A percentile compares a stretch with the other conserved stretches of the same genome.
phyloP scores from a whole-genome alignment of 1,140 invertebrate genomes.

The Drosophila lacertosa region DNA sequence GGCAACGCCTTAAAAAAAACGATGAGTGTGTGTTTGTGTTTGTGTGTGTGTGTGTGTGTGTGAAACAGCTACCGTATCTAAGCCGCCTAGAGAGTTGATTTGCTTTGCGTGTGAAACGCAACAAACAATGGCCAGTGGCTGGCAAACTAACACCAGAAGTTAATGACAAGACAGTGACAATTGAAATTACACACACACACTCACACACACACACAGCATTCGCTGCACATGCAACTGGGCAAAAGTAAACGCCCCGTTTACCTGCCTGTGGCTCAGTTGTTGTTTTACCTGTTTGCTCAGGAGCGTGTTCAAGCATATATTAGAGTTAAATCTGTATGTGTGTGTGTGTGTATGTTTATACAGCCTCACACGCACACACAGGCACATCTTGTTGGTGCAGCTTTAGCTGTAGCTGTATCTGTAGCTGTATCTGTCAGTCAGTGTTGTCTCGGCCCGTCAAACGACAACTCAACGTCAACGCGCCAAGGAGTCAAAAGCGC shows the following conservation, averaged over 20 bases:
- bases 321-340: conserved; percentile 38
- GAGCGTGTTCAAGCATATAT: conserved; percentile 78
- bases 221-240: conserved; percentile 48
- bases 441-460: conserved; percentile 49
- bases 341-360: conserved; percentile 39
- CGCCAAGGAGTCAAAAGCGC: conserved; percentile 58
- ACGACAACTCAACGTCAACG: conserved; percentile 72
- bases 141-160: conserved; percentile 76
- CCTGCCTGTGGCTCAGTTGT: conserved; percentile 32
- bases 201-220: conserved; percentile 16
- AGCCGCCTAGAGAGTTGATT: conserved; percentile 23
- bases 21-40: not conserved
- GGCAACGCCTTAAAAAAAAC: conserved; percentile 11
- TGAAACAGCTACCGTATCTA: conserved; percentile 21
- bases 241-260: conserved; percentile 72
- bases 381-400: conserved; percentile 12
- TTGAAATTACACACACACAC: conserved; percentile 71
- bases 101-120: conserved; percentile 76
- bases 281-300: conserved; percentile 70
- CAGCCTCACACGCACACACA: conserved; percentile 36
- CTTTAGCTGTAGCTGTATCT: conserved; percentile 32
- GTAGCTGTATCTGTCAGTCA: conserved; percentile 60
- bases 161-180: conserved; percentile 83
- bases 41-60: conserved; percentile 5
- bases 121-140: conserved; percentile 64